These are phyloP conservation scores for Venusia cambrica DNA, from an alignment of 2,888 invertebrate genomes.

Conservation along the genomic window DNA sequence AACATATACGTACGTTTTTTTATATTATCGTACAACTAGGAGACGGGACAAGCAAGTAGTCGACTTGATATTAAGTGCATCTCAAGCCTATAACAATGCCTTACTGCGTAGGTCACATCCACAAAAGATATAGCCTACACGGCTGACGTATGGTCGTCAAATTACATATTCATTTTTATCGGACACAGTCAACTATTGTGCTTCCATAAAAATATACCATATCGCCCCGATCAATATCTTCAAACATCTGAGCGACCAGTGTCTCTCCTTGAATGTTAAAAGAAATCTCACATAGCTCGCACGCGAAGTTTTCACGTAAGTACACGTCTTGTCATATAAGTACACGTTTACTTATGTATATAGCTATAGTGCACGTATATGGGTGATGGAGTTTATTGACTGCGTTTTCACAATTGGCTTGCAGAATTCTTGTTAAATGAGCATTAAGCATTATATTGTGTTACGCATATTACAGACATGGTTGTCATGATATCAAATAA, in stretches of 20 bases:
- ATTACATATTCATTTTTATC: no score
- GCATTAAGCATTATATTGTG: no score
- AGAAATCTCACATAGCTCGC: constrained; percentile 65
- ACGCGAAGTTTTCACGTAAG: constrained; percentile 72
- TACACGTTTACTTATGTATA: constrained; percentile 24
- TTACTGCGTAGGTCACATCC: no score
- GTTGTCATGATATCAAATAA: no score
- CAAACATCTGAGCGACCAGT: constrained; percentile 29
- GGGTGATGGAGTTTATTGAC: constrained; percentile 29
- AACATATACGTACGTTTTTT: no score
- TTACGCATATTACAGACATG: neutral
- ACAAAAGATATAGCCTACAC: no score
- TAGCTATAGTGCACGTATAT: constrained; percentile 20
- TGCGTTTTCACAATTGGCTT: constrained; percentile 28
- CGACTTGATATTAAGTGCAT: no score
- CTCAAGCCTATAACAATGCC: no score
- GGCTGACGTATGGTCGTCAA: no score
- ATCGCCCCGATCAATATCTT: constrained; percentile 17
- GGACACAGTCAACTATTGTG: no score
- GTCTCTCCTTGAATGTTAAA: constrained; percentile 70
- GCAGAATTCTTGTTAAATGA: constrained; percentile 13
- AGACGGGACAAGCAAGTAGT: no score
- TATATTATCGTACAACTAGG: no score
- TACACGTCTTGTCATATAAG: constrained; percentile 39
- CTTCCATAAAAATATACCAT: constrained; percentile 12